Conservation (phyloP, 2,113 vertebrate species). For the Brienomyrus longianalis region DNA sequence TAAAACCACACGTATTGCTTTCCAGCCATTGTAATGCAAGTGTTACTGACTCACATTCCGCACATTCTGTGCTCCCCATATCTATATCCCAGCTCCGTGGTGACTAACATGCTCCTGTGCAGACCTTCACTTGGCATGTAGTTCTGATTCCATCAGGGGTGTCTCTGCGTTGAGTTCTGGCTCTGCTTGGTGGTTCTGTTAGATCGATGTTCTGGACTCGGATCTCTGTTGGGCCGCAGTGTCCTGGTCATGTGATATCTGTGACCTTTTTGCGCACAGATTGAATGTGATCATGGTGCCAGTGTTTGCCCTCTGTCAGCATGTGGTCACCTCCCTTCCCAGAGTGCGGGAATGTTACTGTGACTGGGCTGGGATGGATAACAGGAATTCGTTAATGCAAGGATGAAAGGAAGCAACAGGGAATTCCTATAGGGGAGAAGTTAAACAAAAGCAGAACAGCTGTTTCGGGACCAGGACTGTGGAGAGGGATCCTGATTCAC, state of each 20-base stretch:
- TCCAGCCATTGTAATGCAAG: neutral
- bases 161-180: neutral
- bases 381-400: neutral
- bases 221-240: neutral
- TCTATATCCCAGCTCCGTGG: neutral
- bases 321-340: neutral
- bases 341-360: neutral
- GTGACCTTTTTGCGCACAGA: neutral
- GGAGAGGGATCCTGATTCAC: neutral
- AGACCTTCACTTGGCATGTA: neutral
- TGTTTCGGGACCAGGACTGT: neutral
- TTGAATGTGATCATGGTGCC: neutral
- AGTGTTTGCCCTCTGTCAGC: neutral
- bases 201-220: neutral
- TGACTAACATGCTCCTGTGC: neutral
- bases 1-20: neutral
- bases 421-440: neutral
- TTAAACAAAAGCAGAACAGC: neutral
- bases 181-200: neutral
- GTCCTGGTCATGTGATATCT: neutral
- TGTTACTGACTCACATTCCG: neutral
- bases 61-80: neutral
- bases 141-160: neutral
- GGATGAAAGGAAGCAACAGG: neutral
- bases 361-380: neutral